Conservation (phyloP, 2,888 invertebrate species). For the Syrista parreyssii region DNA sequence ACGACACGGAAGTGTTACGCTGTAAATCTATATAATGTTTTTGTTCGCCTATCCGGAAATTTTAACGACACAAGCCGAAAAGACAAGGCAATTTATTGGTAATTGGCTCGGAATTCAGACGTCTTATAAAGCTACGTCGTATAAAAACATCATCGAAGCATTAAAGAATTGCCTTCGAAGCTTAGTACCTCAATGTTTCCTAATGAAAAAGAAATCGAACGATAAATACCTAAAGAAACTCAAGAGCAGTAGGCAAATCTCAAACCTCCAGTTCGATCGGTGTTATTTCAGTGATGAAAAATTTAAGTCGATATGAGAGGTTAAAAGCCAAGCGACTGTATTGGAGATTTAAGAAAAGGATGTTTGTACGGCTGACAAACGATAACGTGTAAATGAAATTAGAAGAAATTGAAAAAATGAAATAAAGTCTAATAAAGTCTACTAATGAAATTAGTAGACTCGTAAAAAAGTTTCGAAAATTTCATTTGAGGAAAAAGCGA, state of each 20-base stretch:
- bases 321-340: neutral
- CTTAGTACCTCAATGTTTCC: neutral
- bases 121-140: neutral
- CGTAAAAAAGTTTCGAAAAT: neutral
- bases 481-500: neutral
- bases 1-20: neutral
- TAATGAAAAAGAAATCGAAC: neutral
- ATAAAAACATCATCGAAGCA: neutral
- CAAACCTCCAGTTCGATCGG: too few species aligned
- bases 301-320: neutral
- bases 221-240: neutral
- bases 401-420: too few species aligned
- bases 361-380: neutral
- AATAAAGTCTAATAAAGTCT: too few species aligned
- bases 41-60: neutral
- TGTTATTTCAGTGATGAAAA: neutral
- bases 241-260: neutral
- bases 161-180: neutral
- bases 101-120: neutral
- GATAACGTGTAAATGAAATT: neutral
- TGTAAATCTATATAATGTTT: neutral
- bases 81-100: neutral
- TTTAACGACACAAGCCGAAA: neutral
- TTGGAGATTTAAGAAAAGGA: neutral
- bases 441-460: neutral